Percentiles rank a stretch among this genome's conserved stretches.
Evolutionary conservation across 2,888 invertebrate species (phyloP).

Genomic region (Nephrotoma guestfalica): DNA sequence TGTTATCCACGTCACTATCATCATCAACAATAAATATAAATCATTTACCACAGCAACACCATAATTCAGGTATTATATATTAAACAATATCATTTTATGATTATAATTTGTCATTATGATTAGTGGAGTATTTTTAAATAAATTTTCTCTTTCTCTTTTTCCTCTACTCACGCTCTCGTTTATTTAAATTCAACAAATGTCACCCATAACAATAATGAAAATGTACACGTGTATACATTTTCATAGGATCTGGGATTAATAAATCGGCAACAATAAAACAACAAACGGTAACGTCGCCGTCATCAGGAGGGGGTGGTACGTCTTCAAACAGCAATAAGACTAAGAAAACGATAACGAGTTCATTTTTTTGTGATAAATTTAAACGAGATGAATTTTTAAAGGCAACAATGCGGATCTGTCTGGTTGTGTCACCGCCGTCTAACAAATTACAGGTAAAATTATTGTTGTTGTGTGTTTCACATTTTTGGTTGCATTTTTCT

Average conservation of each 20-base stretch:
- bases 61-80: not conserved
- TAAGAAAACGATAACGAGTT: conserved; percentile 18
- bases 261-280: not conserved
- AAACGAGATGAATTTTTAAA: conserved; percentile 54
- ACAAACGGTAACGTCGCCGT: not conserved
- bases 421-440: conserved; percentile 53
- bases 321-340: conserved; percentile 15
- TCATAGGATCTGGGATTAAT: not conserved
- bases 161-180: not conserved
- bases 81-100: not conserved
- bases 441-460: conserved; percentile 30
- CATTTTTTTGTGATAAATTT: conserved; percentile 24
- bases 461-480: conserved; percentile 8
- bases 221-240: not conserved
- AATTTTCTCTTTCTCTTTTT: not conserved
- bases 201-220: not conserved
- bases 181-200: not conserved
- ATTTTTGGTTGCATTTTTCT: not conserved
- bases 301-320: not conserved
- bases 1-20: not conserved
- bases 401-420: conserved; percentile 58
- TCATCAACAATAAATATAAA: not conserved
- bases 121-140: not conserved
- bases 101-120: not conserved
- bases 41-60: not conserved